These are phyloP conservation scores for Drosophila truncata DNA, from an alignment of 1,140 invertebrate species.

Conservation along the genomic window DNA sequence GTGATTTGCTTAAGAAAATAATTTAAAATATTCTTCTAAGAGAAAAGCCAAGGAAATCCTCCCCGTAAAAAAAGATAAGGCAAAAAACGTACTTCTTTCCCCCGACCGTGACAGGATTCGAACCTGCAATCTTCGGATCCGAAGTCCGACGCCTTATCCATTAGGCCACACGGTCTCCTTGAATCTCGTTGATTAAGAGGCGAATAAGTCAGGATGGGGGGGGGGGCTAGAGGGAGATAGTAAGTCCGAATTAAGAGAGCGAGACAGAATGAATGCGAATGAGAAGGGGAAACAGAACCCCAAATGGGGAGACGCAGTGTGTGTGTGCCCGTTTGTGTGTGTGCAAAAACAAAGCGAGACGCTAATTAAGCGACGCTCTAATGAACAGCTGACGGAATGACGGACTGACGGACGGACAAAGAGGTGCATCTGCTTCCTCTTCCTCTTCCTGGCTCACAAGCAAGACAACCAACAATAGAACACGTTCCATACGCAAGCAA, in stretches of 20 bases:
- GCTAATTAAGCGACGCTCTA: conserved; percentile 80
- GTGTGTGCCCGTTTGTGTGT: conserved; percentile 12
- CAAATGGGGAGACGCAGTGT: conserved; percentile 7
- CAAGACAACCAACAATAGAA: conserved; percentile 47
- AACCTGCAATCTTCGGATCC: conserved; percentile 77
- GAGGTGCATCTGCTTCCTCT: conserved; percentile 50
- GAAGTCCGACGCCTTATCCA: conserved; percentile 76
- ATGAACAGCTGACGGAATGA: conserved; percentile 63
- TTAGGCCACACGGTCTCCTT: conserved; percentile 69
- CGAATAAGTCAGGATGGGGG: background rate
- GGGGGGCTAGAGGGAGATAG: conserved; percentile 1
- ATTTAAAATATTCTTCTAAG: too few relatives aligned
- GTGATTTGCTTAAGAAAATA: too few relatives aligned
- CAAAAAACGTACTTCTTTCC: background rate
- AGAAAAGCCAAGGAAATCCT: background rate
- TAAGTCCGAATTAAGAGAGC: conserved; percentile 3
- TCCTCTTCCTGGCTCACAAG: conserved; percentile 27
- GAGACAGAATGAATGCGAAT: conserved; percentile 15
- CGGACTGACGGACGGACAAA: conserved; percentile 40
- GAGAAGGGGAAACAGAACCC: conserved; percentile 21
- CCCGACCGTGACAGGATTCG: conserved; percentile 72
- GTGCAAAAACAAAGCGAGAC: conserved; percentile 61
- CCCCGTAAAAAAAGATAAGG: background rate
- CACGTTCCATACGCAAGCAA: conserved; percentile 39
- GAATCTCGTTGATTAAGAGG: conserved; percentile 2